Conservation (phyloP, 2,797 vertebrate genomes). For the Siniperca undulata region DNA sequence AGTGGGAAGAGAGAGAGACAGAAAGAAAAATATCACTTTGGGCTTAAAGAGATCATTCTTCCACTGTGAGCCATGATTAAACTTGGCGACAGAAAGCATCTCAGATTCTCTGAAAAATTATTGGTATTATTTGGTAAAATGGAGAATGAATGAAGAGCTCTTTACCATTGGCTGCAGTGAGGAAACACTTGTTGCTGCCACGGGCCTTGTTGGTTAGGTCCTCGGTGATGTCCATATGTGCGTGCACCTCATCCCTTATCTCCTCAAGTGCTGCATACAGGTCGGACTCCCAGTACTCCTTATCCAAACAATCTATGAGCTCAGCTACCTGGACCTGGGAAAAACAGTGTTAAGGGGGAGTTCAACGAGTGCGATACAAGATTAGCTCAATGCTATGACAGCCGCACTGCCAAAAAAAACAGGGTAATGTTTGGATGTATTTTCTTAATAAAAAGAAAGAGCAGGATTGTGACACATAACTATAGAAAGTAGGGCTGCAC, state of each 20-base stretch:
- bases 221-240: constrained; percentile 96
- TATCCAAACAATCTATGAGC: constrained; percentile 92
- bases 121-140: neutral
- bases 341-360: neutral
- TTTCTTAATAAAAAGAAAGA: constrained; percentile 5
- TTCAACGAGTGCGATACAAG: neutral
- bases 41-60: constrained; percentile 30
- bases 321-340: constrained; percentile 91
- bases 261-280: constrained; percentile 92
- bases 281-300: constrained; percentile 94
- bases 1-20: constrained; percentile 16
- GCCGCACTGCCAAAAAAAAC: neutral
- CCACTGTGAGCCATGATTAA: constrained; percentile 3
- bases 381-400: neutral
- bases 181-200: constrained; percentile 94
- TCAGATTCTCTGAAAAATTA: neutral
- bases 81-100: neutral
- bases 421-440: neutral
- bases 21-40: constrained; percentile 7
- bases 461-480: neutral
- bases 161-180: constrained; percentile 93
- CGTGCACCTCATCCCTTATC: constrained; percentile 93
- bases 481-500: neutral
- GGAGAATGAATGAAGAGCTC: constrained; percentile 1
- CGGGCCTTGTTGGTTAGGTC: constrained; percentile 96